phyloP scores from a whole-genome alignment of 2,888 invertebrate genomes.

The Cantharis rustica region DNA sequence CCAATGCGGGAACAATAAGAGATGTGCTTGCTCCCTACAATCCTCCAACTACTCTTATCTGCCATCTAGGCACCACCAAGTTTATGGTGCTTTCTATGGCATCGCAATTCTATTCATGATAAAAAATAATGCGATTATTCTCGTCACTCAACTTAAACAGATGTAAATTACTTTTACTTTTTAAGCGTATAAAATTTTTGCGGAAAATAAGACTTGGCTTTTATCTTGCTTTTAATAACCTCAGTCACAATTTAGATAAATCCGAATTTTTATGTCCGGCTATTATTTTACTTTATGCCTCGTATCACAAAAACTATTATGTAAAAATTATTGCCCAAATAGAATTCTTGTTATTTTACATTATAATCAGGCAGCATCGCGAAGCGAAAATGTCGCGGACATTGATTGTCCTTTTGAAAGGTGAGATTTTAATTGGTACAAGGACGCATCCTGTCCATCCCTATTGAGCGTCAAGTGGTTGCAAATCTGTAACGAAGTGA shows the following conservation, averaged over 20 bases:
- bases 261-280: background rate
- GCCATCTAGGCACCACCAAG: constrained; percentile 6
- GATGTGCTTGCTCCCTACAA: constrained; percentile 19
- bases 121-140: constrained; percentile 33
- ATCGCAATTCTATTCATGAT: constrained; percentile 12
- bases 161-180: constrained; percentile 35
- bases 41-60: constrained; percentile 29
- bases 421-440: background rate
- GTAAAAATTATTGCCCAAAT: background rate
- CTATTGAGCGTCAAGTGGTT: constrained; percentile 19
- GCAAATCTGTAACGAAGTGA: constrained; percentile 16
- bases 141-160: constrained; percentile 30
- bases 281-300: background rate
- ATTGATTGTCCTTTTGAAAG: background rate
- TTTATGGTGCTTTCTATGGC: constrained; percentile 16
- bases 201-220: background rate
- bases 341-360: background rate
- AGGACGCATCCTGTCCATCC: background rate
- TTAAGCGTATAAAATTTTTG: background rate
- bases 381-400: too few species aligned
- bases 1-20: constrained; percentile 32
- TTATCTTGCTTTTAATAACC: constrained; percentile 1
- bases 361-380: too few species aligned
- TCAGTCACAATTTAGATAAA: background rate
- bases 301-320: background rate